Conservation (phyloP, 1,140 invertebrate species). For the Brachionus koreanus region DNA sequence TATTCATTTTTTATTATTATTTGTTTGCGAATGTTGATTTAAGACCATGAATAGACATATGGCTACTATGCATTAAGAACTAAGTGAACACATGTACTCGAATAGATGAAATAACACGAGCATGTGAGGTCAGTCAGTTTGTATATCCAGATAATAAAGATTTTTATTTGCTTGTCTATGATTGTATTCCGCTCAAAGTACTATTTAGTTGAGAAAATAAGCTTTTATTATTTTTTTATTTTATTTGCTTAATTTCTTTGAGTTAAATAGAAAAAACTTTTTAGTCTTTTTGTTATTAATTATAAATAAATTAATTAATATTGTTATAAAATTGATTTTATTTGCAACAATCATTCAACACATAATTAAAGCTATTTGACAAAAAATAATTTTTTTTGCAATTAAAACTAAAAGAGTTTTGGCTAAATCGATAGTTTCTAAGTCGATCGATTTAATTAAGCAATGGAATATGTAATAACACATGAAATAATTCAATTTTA, state of each 20-base stretch:
- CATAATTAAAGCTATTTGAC: no score
- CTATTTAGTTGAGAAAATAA: not conserved
- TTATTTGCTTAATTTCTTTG: no score
- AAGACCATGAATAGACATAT: not conserved
- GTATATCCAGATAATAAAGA: not conserved
- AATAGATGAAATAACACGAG: not conserved
- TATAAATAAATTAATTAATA: not conserved
- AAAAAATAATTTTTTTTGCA: not conserved
- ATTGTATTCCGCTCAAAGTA: not conserved
- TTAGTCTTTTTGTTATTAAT: no score
- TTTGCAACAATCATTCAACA: no score
- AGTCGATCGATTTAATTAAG: not conserved
- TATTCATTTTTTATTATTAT: constrained; percentile 7
- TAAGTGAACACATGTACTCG: not conserved
- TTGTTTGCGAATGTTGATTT: not conserved
- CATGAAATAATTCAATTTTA: no score
- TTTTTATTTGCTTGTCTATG: not conserved
- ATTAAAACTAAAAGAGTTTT: no score
- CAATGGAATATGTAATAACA: not conserved
- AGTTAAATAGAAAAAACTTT: no score
- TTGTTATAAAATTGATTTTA: not conserved
- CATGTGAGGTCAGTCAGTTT: not conserved
- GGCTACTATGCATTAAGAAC: not conserved
- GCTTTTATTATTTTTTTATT: not conserved
- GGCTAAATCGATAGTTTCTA: not conserved